phyloP scores from a whole-genome alignment of 2,113 vertebrate genomes.

The Colinus virginianus region DNA sequence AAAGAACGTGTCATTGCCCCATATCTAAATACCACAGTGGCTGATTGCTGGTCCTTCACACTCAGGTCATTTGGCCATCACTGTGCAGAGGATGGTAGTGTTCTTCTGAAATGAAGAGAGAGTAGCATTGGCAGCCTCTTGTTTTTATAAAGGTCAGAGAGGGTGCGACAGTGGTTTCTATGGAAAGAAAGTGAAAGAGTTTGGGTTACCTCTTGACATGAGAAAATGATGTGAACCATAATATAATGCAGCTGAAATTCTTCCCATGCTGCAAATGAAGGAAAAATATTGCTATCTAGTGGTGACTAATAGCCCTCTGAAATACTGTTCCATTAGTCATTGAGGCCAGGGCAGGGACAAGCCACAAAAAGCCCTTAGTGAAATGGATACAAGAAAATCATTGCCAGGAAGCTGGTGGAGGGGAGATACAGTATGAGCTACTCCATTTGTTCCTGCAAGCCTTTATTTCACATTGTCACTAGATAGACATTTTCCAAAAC shows the following conservation, averaged over 20 bases:
- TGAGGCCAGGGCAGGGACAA: neutral
- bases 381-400: neutral
- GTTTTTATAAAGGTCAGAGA: neutral
- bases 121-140: neutral
- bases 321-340: neutral
- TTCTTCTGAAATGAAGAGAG: neutral
- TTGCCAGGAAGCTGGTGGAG: neutral
- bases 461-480: neutral
- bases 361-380: neutral
- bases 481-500: neutral
- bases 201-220: neutral
- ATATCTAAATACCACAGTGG: slow-evolving; percentile 11
- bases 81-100: neutral
- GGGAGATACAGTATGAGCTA: neutral
- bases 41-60: neutral
- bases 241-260: neutral
- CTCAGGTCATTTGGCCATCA: neutral
- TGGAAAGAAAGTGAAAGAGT: neutral
- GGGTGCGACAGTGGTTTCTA: neutral
- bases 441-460: neutral
- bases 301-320: neutral
- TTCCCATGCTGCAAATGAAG: neutral
- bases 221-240: neutral
- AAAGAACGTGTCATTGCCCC: neutral
- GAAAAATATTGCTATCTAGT: neutral